Evolutionary conservation across 1,140 invertebrate genomes (phyloP), one percentile per base, ranked within the genome.

Genomic region (Lepidurus couesii): DNA sequence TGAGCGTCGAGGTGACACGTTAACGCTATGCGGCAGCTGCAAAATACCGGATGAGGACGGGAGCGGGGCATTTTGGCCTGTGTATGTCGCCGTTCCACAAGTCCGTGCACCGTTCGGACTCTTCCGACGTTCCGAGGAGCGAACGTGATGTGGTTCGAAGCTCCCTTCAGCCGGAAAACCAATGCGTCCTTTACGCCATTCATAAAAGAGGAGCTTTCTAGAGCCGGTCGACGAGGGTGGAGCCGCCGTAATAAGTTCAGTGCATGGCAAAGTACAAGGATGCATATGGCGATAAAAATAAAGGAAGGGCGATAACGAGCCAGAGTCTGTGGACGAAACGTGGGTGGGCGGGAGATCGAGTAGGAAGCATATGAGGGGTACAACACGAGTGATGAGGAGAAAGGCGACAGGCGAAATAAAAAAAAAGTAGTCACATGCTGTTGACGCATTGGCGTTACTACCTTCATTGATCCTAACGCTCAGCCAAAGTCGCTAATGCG

Each of bases 21-120:
- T 65, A 65, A 65, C 53, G 53, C 53, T 65, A 65, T 65, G 53
- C 53, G 53, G n/a, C 53, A 65, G 53, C 53, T 65, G 53, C 53
- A 65, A 13, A 65, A 21, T 65, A 21, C 6, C 53, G 16, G 16
- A 21, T 7, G 7, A 13, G 53, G 16, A 21, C 21, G 53, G 53
- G 21, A 21, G 21, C 53, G 16, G n/a, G 53, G 16, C 8, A n/a
- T 21, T 0, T 65, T 65, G 16, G 16, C 53, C 53, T 65, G 53
- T 21, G 8, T 65, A 65, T 34, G 34, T 34, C 34, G 2, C 34
- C 4, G 34, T 34, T 34, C 34, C 34, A 34, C 34, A 34, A 34
- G 34, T 34, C 34, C 34, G 34, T 3, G 21, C 53, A n/a, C 53
- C 16, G 53, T n/a, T 65, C 53, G 6, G 16, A 65, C 53, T 65